Evolutionary conservation across 2,797 vertebrate genomes (phyloP), one percentile per base, ranked within the genome.

Genomic region (Sparus aurata): DNA sequence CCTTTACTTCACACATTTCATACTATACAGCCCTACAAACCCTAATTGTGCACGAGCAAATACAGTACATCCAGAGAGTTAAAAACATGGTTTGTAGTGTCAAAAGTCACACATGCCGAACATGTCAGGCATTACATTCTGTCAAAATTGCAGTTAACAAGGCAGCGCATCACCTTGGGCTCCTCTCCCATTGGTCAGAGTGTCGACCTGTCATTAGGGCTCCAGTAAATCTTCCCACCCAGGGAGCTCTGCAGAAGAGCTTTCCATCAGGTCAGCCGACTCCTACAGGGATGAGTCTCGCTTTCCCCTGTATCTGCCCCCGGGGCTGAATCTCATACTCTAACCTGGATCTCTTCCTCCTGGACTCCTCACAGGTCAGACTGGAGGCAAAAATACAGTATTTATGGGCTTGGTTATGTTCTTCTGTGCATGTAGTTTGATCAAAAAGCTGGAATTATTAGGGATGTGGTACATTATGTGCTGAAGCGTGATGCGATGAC

Each of bases 201-300:
- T 87, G 87, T 89, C 73, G 84, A 92, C 86, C 89, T 90, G 90
- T 89, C 90, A 93, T 93, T 91, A 88, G 73, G 86, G 52, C 86
- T 86, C 83, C 90, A 90, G 90, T 94, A 94, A 94, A 94, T 93
- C 84, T 85, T 93, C 91, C 92, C 92, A 92, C 87, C 93, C 85
- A 91, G 71, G 77, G 66, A 90, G 87, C 46, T 70, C 63, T 11
- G 46, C 66, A 75, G 71, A 73, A 63, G 63, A 77, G 62, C 52
- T 69, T 61, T 68, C 43, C 78, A 54, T 34, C 25, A 4, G 86
- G 84, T 80, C 77, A 70, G 38, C 73, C 45, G 70, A 17, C 62
- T 82, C 52, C 70, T 72, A 73, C 34, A 69, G 79, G 71, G 73
- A 79, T 81, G 66, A 82, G 49, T 77, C 75, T 73, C 7, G 2